Conservation (phyloP, 1,140 invertebrate species). For the Drosophila gunungcola region DNA sequence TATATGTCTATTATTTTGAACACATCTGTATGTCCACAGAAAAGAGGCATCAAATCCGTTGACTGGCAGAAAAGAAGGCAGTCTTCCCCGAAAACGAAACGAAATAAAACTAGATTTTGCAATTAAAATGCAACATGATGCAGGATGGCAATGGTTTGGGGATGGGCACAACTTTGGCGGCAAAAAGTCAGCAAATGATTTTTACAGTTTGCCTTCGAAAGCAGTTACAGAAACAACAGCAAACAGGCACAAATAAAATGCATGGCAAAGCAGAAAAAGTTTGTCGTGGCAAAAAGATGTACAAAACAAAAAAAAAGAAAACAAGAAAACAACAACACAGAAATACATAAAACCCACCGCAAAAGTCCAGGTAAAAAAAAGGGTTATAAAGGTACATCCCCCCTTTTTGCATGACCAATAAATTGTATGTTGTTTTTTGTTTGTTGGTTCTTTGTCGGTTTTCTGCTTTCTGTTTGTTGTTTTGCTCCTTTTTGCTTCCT, state of each 20-base stretch:
- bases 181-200: conserved; percentile 71
- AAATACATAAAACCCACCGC: conserved; percentile 19
- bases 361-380: conserved; percentile 48
- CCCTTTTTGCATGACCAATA: conserved; percentile 37
- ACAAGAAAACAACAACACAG: conserved; percentile 1
- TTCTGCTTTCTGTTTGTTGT: conserved; percentile 3
- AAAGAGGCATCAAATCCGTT: conserved; percentile 57
- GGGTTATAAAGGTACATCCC: conserved; percentile 25
- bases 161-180: conserved; percentile 24
- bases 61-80: conserved; percentile 33
- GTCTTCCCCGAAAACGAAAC: conserved; percentile 39
- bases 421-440: conserved; percentile 45
- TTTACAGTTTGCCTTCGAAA: conserved; percentile 56
- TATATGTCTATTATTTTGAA: too few species aligned
- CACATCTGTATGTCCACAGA: not conserved
- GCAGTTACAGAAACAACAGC: conserved; percentile 39
- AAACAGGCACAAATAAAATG: conserved; percentile 43
- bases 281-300: not conserved
- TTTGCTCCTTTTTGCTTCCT: conserved; percentile 14
- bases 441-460: conserved; percentile 9
- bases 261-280: conserved; percentile 39
- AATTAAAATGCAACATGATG: conserved; percentile 62
- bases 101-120: conserved; percentile 62
- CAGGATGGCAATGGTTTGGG: not conserved
- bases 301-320: conserved; percentile 4